Conservation (phyloP, 2,113 vertebrate genomes). For the Clinocottus analis region DNA sequence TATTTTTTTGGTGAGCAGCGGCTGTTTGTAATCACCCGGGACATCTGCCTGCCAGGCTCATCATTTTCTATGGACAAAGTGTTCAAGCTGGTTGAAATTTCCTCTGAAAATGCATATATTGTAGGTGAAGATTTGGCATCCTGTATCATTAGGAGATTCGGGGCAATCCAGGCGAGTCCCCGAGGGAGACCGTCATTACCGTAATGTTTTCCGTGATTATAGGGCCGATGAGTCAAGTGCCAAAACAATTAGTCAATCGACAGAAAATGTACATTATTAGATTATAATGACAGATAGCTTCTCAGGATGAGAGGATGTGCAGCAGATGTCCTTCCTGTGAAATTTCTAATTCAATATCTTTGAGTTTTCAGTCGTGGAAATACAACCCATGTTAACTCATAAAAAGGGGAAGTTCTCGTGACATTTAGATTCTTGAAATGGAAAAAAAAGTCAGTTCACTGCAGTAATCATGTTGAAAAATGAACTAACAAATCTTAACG, state of each 20-base stretch:
- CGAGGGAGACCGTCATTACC: background rate
- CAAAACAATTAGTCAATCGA: background rate
- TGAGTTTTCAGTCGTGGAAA: background rate
- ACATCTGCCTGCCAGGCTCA: conserved; percentile 21
- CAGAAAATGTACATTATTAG: background rate
- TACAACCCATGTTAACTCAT: background rate
- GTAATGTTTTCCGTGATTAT: background rate
- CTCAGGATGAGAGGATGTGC: background rate
- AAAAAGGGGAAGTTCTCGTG: background rate
- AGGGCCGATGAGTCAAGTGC: background rate
- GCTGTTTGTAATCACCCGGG: background rate
- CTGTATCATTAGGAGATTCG: background rate
- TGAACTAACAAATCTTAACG: background rate
- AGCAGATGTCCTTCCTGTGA: background rate
- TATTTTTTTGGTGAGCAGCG: background rate
- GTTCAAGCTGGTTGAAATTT: background rate
- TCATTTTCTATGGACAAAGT: conserved; percentile 2
- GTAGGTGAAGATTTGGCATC: background rate
- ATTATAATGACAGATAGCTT: background rate
- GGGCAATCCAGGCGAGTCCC: too few species aligned
- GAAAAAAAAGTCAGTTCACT: background rate
- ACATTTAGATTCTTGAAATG: too few species aligned
- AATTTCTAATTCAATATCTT: background rate
- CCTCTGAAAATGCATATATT: background rate
- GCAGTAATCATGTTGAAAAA: background rate